Evolutionary conservation across 2,888 invertebrate species (phyloP).

Genomic region (Eumerus sabulonum): DNA sequence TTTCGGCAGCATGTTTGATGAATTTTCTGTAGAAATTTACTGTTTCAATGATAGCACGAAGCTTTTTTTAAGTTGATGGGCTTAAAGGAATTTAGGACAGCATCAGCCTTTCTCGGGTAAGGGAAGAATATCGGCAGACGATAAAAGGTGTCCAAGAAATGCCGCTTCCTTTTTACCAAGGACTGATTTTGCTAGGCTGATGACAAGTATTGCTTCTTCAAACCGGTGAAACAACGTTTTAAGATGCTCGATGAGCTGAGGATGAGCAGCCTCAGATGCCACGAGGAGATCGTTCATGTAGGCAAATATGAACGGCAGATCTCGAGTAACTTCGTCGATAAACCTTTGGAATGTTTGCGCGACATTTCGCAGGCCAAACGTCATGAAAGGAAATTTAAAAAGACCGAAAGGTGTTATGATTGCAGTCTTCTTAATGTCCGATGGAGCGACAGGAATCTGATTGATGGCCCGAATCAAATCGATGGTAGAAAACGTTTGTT

Average conservation of each 20-base stretch:
- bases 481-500: conserved; percentile 58
- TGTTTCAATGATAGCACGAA: conserved; percentile 41
- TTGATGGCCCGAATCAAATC: conserved; percentile 16
- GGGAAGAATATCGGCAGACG: conserved; percentile 33
- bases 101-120: conserved; percentile 27
- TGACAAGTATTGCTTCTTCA: conserved; percentile 63
- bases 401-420: conserved; percentile 73
- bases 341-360: conserved; percentile 74
- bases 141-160: conserved; percentile 51
- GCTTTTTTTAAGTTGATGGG: conserved; percentile 30
- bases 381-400: conserved; percentile 73
- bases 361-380: conserved; percentile 74
- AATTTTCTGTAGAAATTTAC: conserved; percentile 52
- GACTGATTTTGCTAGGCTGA: conserved; percentile 57
- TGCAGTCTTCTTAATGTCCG: conserved; percentile 50
- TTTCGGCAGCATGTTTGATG: conserved; percentile 25
- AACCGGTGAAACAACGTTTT: conserved; percentile 64
- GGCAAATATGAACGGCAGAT: conserved; percentile 45
- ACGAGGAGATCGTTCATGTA: conserved; percentile 40
- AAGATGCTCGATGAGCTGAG: conserved; percentile 70
- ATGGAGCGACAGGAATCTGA: conserved; percentile 51
- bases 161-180: conserved; percentile 35
- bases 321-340: conserved; percentile 71
- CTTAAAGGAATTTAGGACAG: conserved; percentile 31
- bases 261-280: neutral